These are phyloP conservation scores for Ophioderma brevispina DNA, from an alignment of 35 echinoderm and acorn worm species.

Conservation along the genomic window DNA sequence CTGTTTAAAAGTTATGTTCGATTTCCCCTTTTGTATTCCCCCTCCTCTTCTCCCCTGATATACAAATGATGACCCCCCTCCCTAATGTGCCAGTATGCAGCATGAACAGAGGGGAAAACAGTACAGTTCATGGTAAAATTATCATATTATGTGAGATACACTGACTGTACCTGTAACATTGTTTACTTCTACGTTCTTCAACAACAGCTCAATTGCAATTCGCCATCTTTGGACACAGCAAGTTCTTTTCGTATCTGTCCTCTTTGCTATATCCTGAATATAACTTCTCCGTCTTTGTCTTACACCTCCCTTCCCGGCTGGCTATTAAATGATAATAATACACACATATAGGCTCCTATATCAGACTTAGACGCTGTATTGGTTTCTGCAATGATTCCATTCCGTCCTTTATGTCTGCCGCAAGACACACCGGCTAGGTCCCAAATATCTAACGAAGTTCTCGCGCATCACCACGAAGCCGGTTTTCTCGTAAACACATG, in stretches of 20 bases:
- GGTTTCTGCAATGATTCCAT: background rate
- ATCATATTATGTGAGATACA: no score
- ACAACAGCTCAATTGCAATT: slow-evolving; percentile 8
- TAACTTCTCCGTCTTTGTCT: background rate
- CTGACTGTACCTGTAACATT: background rate
- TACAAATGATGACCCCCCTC: no score
- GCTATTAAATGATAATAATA: background rate
- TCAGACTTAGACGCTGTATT: background rate
- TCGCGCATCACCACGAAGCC: background rate
- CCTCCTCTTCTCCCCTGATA: no score
- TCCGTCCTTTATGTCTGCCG: background rate
- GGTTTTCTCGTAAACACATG: background rate
- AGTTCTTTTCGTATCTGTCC: slow-evolving; percentile 21
- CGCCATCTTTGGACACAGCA: slow-evolving; percentile 36
- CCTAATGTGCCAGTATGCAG: no score
- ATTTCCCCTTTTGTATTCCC: no score
- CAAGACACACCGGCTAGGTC: background rate
- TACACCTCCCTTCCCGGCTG: slow-evolving; percentile 11
- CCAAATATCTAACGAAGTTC: background rate
- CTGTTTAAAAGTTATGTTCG: no score
- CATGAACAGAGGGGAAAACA: no score
- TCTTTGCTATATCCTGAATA: slow-evolving; percentile 23
- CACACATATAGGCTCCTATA: background rate
- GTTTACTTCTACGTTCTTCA: background rate
- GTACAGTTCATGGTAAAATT: no score